Conservation (phyloP, 2,113 vertebrate genomes). For the Amblyopsis rosae region DNA sequence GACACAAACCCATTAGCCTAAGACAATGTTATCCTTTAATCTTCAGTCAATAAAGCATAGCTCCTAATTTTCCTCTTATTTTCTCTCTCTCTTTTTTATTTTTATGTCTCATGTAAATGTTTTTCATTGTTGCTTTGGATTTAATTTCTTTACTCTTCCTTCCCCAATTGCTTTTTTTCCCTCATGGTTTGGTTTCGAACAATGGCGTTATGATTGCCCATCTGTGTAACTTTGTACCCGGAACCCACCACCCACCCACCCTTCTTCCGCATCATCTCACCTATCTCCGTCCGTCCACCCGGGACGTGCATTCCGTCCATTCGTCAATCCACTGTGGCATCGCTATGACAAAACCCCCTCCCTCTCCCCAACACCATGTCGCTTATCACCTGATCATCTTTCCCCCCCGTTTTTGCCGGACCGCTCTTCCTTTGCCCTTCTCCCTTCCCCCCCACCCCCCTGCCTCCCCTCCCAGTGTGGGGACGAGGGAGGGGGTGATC, state of each 20-base stretch:
- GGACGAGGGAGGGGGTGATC: slow-evolving; percentile 97
- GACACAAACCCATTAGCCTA: slow-evolving; percentile 80
- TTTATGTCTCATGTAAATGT: slow-evolving; percentile 56
- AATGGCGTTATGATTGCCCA: too few species aligned
- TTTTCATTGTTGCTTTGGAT: slow-evolving; percentile 62
- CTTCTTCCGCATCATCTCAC: too few species aligned
- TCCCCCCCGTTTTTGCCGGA: neutral
- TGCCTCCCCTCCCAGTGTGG: slow-evolving; percentile 86
- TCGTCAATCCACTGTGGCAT: slow-evolving; percentile 38
- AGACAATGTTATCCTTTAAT: slow-evolving; percentile 64
- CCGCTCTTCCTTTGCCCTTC: slow-evolving; percentile 3
- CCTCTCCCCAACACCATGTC: neutral
- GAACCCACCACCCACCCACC: too few species aligned
- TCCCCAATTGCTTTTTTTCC: neutral
- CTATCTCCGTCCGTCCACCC: neutral
- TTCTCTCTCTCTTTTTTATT: slow-evolving; percentile 65
- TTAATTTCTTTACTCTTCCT: slow-evolving; percentile 11
- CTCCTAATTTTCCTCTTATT: slow-evolving; percentile 88
- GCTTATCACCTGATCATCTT: neutral
- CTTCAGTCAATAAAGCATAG: slow-evolving; percentile 80
- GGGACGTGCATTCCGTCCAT: slow-evolving; percentile 15
- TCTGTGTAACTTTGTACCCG: neutral
- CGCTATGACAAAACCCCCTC: neutral
- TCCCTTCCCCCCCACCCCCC: neutral
- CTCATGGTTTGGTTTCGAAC: slow-evolving; percentile 7